Base-by-base conservation (phyloP, 2,797 vertebrate species). In the Discoglossus pictus region DNA sequence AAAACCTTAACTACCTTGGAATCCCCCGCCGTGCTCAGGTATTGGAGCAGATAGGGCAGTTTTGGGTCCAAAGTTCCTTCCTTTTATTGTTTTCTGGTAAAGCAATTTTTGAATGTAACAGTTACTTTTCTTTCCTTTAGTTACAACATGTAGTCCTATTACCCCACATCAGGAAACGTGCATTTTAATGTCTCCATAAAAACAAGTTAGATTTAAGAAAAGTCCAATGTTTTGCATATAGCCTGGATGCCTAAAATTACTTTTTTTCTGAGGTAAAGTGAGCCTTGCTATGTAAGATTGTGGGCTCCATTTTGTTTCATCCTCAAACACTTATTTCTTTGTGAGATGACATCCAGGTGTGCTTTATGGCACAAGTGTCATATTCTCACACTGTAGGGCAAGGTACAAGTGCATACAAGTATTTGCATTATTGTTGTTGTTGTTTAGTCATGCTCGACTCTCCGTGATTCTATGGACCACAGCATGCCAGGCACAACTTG, bases 21-120 rank as follows among this genome's bases (percentile, higher is more conserved):
- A 59, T 71, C 43, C 61, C 68, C 68, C 42, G 53, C 53, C 44
- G 53, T 65, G 61, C 68, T 50, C 53, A 71, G 68, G 68, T 70
- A 70, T 70, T 70, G 60, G 53, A 71, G 65, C 61, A 64, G 36
- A 71, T 51, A 59, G 61, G 59, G 61, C 61, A 64, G 61, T 53
- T 65, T 71, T 48, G 20, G 54, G 61, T 65, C 53, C 65, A 64
- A 59, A 71, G 61, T 64, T 71, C 68, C 61, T 71, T 71, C 61
- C 68, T 71, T 71, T 70, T 70, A 70, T 70, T 70, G 68, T 70
- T 70, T 70, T 71, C 46, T 58, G 61, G 58, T 58, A 71, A 71
- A 65, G 68, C 53, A 71, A 71, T 71, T 46, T 63, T 64, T 58
- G 68, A 63, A 63, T 63, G 60, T 71, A 71, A 56, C 68, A 71